Conservation (phyloP, 2,888 invertebrate genomes). For the Drosophila suboccidentalis region DNA sequence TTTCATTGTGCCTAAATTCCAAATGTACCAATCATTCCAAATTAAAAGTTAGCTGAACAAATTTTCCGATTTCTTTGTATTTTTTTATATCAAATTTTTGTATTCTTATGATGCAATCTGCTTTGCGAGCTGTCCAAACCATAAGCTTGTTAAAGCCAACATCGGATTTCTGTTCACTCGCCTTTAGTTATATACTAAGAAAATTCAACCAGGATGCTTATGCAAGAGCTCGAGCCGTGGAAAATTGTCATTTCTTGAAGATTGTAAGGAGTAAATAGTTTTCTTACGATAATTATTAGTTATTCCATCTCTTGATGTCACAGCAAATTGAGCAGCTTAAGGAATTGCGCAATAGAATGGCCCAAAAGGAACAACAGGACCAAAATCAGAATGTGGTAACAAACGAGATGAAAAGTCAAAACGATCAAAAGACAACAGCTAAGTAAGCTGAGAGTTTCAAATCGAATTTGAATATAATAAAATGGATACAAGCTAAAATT, state of each 20-base stretch:
- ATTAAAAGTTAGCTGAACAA: constrained; percentile 5
- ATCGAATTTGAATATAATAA: neutral
- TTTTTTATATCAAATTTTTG: neutral
- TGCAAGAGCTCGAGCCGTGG: constrained; percentile 36
- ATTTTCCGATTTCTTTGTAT: neutral
- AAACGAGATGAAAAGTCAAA: neutral
- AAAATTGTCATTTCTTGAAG: constrained; percentile 61
- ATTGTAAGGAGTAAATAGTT: constrained; percentile 33
- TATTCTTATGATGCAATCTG: neutral
- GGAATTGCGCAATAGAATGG: constrained; percentile 22
- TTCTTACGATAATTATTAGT: neutral
- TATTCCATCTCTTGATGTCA: neutral
- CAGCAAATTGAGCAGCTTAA: constrained; percentile 67
- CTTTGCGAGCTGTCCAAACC: neutral
- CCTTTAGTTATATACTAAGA: neutral
- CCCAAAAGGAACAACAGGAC: neutral
- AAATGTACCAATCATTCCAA: constrained; percentile 12
- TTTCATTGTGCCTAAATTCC: constrained; percentile 9
- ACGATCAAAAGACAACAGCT: neutral
- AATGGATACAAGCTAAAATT: neutral
- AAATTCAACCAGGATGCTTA: neutral
- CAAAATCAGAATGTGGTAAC: neutral
- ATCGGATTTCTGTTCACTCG: neutral
- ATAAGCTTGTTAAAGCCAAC: neutral
- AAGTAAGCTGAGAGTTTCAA: constrained; percentile 15